Percentiles rank a stretch among this genome's conserved stretches.
Evolutionary conservation across 2,888 invertebrate genomes (phyloP).

Genomic region (Thymelicus lineola): DNA sequence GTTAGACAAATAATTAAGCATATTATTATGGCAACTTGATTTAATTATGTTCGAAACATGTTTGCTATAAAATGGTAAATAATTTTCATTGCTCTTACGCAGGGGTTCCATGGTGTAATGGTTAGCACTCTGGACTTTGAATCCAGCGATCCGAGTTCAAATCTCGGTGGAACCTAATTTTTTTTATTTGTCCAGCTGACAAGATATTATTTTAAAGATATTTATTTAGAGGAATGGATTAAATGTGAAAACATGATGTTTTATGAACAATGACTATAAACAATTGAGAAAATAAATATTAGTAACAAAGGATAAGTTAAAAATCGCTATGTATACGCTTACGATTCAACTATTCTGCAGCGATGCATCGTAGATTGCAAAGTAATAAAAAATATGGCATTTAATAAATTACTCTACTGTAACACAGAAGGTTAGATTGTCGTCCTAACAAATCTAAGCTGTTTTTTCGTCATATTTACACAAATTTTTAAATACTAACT

Average conservation of each 20-base stretch:
- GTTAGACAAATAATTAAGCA: too few relatives aligned
- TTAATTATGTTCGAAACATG: too few relatives aligned
- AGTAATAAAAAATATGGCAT: not conserved
- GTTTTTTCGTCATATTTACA: conserved; percentile 8
- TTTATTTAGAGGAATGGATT: not conserved
- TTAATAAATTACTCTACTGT: not conserved
- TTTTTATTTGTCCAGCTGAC: conserved; percentile 41
- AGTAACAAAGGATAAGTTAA: not conserved
- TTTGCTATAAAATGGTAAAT: not conserved
- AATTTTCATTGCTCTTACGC: not conserved
- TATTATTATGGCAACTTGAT: too few relatives aligned
- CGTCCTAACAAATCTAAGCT: not conserved
- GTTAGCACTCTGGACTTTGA: conserved; percentile 94
- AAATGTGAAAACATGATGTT: not conserved
- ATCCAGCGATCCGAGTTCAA: conserved; percentile 94
- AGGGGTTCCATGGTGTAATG: conserved; percentile 91
- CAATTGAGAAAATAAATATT: not conserved
- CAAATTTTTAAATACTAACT: conserved; percentile 14
- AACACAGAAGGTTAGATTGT: not conserved
- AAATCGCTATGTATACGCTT: not conserved
- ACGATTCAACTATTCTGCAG: too few relatives aligned
- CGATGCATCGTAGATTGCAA: too few relatives aligned
- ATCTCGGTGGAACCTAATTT: conserved; percentile 90
- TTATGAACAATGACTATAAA: not conserved
- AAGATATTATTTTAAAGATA: not conserved